A percentile compares a stretch with the other conserved stretches of the same genome.
Evolutionary conservation across 92 coral and sea anemone species (phyloP).

Genomic region (Zoanthus gigantus): DNA sequence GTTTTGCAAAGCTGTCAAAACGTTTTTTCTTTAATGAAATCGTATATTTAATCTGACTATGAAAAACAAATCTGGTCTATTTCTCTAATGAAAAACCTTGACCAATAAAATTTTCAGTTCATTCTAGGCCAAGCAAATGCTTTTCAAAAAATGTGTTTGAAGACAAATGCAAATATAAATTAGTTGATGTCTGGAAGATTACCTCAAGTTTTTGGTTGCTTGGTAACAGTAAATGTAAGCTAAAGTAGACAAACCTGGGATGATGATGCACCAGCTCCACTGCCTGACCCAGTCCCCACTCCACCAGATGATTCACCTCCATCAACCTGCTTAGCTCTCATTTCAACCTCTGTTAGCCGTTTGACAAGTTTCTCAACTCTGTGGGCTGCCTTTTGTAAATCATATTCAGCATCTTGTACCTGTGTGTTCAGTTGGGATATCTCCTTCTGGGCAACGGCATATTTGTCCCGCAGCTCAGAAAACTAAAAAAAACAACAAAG

Average conservation of each 20-base stretch:
- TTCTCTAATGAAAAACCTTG: no score
- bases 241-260: constrained; percentile 25
- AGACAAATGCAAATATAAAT: no score
- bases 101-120: no score
- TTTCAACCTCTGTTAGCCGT: constrained; percentile 89
- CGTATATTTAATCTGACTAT: no score
- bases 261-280: constrained; percentile 54
- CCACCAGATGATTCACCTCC: constrained; percentile 84
- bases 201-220: no score
- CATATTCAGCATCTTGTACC: constrained; percentile 94
- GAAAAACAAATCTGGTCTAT: no score
- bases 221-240: no score
- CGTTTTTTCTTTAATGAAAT: no score
- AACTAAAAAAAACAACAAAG: constrained; percentile 63
- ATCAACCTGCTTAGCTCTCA: constrained; percentile 73
- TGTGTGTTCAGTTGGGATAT: constrained; percentile 89
- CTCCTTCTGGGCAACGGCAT: constrained; percentile 91
- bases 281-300: constrained; percentile 64
- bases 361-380: constrained; percentile 94
- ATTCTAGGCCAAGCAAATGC: no score
- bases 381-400: constrained; percentile 95
- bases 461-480: constrained; percentile 95
- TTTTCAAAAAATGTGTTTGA: no score
- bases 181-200: no score
- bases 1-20: no score